Evolutionary conservation across 2,888 invertebrate genomes (phyloP), one percentile per base, ranked within the genome.

Genomic region (Nomada fabriciana): DNA sequence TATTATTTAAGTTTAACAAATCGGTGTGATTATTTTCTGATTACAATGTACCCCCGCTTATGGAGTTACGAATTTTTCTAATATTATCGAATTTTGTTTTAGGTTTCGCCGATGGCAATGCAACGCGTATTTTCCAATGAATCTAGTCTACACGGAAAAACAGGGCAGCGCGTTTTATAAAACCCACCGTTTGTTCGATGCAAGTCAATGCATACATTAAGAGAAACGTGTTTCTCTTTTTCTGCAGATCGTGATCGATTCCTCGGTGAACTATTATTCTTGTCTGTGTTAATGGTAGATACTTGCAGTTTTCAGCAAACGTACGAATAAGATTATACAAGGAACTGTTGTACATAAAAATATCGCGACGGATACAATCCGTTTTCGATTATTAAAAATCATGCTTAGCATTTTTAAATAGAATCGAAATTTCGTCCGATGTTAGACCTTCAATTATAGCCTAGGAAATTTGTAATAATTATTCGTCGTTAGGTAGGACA

Each of bases 131-230:
- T 69, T 78, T 74, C 73, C 80, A 87, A 85, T 76, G 76, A 87
- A 80, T 87, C 87, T 87, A 85, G 87, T 87, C 87, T 67, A 82
- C 15, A 65, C 63, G 76, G 74, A 52, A 76, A 83, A 80, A 63
- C 81, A 83, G 85, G 82, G 85, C 83, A 85, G 74, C 71, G 59
- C 65, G 74, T 79, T 75, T 75, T 64, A 42, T 47, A 65, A 59
- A 73, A 76, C 72, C 79, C 79, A 74, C 83, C 72, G 79, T 78
- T 60, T n/a, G 43, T 69, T 74, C 73, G 55, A 78, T 43, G 64
- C 69, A 55, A 76, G 25, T 72, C 67, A 64, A 55, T 60, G 50
- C 47, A 29, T 76, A 72, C 20, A 11, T 20, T 69, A 47, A 47
- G 60, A 73, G 61, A 53, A 42, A 80, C 23, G 61, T 55, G n/a